These are phyloP conservation scores for Meliscaeva auricollis DNA, from an alignment of 2,888 invertebrate genomes.

Conservation along the genomic window DNA sequence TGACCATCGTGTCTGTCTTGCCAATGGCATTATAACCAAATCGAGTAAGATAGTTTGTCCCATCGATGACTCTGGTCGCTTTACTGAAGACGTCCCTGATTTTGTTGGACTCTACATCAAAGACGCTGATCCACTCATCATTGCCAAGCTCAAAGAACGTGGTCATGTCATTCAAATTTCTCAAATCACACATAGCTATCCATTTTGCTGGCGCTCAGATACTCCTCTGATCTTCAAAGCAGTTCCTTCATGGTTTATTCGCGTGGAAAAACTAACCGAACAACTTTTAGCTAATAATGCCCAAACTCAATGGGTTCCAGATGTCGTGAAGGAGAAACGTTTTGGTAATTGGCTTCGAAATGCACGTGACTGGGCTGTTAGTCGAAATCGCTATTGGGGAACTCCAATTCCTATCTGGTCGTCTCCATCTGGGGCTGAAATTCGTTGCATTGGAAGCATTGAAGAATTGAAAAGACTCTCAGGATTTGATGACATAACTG, in stretches of 20 bases:
- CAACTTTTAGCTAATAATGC: conserved; percentile 90
- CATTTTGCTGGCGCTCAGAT: conserved; percentile 98
- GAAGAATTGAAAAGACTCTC: conserved; percentile 92
- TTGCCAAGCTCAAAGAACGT: conserved; percentile 90
- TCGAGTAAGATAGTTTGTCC: conserved; percentile 96
- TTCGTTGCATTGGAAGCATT: conserved; percentile 95
- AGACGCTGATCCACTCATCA: conserved; percentile 96
- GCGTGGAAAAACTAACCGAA: conserved; percentile 93
- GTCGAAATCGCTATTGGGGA: conserved; percentile 98
- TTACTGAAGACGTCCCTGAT: conserved; percentile 91
- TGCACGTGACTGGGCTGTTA: conserved; percentile 98
- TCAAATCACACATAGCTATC: conserved; percentile 93
- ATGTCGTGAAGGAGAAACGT: conserved; percentile 94
- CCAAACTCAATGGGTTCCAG: conserved; percentile 97
- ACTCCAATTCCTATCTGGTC: conserved; percentile 98
- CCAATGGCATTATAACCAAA: conserved; percentile 90
- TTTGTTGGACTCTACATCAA: conserved; percentile 95
- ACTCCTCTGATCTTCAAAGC: conserved; percentile 98
- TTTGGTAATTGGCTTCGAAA: conserved; percentile 98
- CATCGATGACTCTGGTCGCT: conserved; percentile 94
- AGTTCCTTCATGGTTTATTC: conserved; percentile 98
- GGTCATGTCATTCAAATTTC: conserved; percentile 86
- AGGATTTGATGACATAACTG: conserved; percentile 89
- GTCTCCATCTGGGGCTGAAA: conserved; percentile 93
- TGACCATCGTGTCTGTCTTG: conserved; percentile 92